Conservation (phyloP, 2,797 vertebrate genomes). For the Lophius americanus region DNA sequence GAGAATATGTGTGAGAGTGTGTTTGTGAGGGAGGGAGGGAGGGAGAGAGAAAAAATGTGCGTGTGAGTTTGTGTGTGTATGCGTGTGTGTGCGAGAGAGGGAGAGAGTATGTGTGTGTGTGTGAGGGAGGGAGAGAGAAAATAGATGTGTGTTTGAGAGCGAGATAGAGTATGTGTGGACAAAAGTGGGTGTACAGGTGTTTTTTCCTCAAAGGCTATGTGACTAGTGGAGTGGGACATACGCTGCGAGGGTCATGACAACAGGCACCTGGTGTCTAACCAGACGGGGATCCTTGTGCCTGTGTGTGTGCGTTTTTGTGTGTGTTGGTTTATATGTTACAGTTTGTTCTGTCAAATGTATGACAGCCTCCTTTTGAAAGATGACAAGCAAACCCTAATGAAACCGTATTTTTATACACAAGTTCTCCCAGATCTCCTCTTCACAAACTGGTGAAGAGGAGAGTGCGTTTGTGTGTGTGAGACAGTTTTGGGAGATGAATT, state of each 20-base stretch:
- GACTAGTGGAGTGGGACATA: constrained; percentile 46
- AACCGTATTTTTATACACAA: constrained; percentile 61
- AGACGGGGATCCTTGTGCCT: constrained; percentile 30
- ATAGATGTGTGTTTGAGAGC: neutral
- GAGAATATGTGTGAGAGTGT: constrained; percentile 4
- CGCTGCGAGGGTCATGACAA: constrained; percentile 57
- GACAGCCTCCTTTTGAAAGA: constrained; percentile 65
- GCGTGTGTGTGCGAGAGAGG: neutral
- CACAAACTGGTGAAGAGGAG: constrained; percentile 34
- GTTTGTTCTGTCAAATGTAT: constrained; percentile 43
- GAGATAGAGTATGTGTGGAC: neutral
- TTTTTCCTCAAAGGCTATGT: constrained; percentile 29
- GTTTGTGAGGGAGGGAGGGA: neutral
- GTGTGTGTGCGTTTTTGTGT: neutral
- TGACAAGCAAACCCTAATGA: constrained; percentile 76
- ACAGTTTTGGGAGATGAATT: constrained; percentile 5
- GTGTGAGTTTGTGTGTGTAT: constrained; percentile 1
- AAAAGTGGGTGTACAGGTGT: too few relatives aligned
- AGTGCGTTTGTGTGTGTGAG: constrained; percentile 9
- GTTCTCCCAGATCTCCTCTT: constrained; percentile 26
- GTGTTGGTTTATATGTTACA: constrained; percentile 16
- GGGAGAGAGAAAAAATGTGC: neutral
- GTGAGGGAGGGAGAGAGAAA: neutral
- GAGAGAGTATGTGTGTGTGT: neutral
- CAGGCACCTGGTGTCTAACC: constrained; percentile 54